Evolutionary conservation across 2,113 vertebrate species (phyloP), one percentile per base, ranked within the genome.

Genomic region (Laticauda laticaudata): DNA sequence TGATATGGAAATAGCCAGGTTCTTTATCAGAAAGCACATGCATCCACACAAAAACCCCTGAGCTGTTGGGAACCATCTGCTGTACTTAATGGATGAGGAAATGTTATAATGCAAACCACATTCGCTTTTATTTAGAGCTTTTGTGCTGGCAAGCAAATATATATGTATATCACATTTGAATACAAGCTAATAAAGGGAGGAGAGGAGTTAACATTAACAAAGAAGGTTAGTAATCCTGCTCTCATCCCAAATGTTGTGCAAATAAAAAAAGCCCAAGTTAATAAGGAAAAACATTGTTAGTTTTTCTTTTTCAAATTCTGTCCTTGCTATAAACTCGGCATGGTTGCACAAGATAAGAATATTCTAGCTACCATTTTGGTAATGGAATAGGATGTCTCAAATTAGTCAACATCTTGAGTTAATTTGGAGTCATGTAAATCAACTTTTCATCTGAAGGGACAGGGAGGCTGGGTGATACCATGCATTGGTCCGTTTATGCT

Each of bases 1-100:
- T 85, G 88, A 54, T 91, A 45, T 59, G 75, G 88, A 53, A 89
- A 57, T 48, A 93, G 51, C 89, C 59, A 55, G 75, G 69, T 45
- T 93, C 56, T 86, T 57, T 91, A 91, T 93, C 64, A 89, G 53
- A 90, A 89, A 93, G 59, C 9, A 61, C 69, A 85, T n/a, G 86
- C 87, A 91, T 1, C 0, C 53, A 86, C 48, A 55, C 59, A 93
- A 90, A 55, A 85, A 39, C 55, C 45, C 45, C 34, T 93, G 90
- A 86, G 54, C 69, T 88, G 88, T 64, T 69, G 88, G 69, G 57
- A 86, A 43, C 69, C 87, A 87, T 87, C 91, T 92, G 56, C 45
- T 90, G 23, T 55, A 69, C 86, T 64, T 87, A 89, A 92, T 55
- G 75, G 57, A 86, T 89, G 87, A 92, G 87, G 61, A 91, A 93